Base-by-base conservation (phyloP, 2,797 vertebrate genomes). In the Spheniscus humboldti region DNA sequence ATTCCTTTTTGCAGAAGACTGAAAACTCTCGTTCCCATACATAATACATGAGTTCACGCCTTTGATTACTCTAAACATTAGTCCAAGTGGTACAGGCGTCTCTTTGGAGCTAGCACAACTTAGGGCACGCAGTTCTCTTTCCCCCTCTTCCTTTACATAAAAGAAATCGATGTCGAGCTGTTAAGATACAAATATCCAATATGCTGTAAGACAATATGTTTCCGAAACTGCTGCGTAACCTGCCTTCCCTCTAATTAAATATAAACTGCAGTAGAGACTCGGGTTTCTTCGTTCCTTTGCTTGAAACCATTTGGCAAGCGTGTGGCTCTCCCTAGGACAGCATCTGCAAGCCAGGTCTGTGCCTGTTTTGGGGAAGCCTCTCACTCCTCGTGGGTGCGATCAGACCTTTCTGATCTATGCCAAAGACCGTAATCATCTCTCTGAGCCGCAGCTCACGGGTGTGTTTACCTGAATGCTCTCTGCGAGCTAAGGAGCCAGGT, bases 31-130 rank as follows among this genome's bases (percentile, higher is more conserved):
- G 31, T 94, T 94, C 71, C 91, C 94, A 96, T 97, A 77, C 96
- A 96, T 96, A 97, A 94, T 83, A 90, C 94, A 96, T 97, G 96
- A 94, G 92, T 94, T 97, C 95, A 91, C 92, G 92, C 96, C 97
- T 97, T 97, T 96, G 81, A 91, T 93, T 73, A 41, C 88, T 88
- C 86, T 73, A 92, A 93, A 94, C 76, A 84, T 92, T 78, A 86
- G 92, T 88, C 91, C 90, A 93, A 96, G 88, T 18, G 16, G 95
- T 72, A 68, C 91, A 69, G 97, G 95, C 86, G 59, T 83, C 92
- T 94, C 94, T 96, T 55, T 83, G 80, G 95, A 88, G 88, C 81
- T 78, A 83, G 90, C 84, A 90, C 94, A 95, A 96, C 92, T 94
- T 95, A 94, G 90, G 96, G 86, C 95, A 81, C 2, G 35, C 76